phyloP scores from a whole-genome alignment of 2,888 invertebrate species.

The Drosophila leonis region DNA sequence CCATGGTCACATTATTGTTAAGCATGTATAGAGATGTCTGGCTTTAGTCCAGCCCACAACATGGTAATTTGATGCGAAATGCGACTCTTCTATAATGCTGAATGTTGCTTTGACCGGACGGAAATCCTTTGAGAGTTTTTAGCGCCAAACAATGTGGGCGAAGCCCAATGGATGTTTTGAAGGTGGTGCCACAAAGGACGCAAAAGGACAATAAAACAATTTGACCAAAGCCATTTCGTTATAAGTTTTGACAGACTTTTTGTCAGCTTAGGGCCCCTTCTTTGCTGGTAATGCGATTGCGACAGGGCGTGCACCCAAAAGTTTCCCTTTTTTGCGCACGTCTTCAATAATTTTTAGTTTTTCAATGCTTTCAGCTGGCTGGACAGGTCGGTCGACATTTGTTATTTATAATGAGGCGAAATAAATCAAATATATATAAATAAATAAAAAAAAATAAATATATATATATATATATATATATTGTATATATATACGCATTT shows the following conservation, averaged over 20 bases:
- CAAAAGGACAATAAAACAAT: conserved; percentile 64
- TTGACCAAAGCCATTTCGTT: conserved; percentile 67
- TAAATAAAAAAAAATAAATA: too few species aligned
- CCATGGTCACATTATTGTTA: conserved; percentile 4
- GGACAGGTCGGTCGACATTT: conserved; percentile 4
- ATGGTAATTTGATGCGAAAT: conserved; percentile 28
- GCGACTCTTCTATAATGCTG: neutral
- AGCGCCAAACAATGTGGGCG: conserved; percentile 29
- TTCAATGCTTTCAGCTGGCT: conserved; percentile 25
- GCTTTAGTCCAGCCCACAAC: conserved; percentile 12
- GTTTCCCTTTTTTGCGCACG: conserved; percentile 60
- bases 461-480: too few species aligned
- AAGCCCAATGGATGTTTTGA: neutral
- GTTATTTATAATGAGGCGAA: conserved; percentile 11
- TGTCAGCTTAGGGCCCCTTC: conserved; percentile 32
- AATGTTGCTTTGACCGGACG: conserved; percentile 9
- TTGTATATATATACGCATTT: too few species aligned
- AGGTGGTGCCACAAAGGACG: conserved; percentile 20
- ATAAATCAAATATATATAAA: conserved; percentile 13
- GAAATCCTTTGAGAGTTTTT: conserved; percentile 54
- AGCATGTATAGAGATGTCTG: conserved; percentile 3
- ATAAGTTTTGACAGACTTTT: conserved; percentile 61
- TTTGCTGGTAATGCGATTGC: conserved; percentile 23
- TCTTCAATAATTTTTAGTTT: conserved; percentile 75
- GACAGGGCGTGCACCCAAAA: conserved; percentile 29